Evolutionary conservation across 2,797 vertebrate species (phyloP), one percentile per base, ranked within the genome.

Genomic region (Hemibagrus guttatus): DNA sequence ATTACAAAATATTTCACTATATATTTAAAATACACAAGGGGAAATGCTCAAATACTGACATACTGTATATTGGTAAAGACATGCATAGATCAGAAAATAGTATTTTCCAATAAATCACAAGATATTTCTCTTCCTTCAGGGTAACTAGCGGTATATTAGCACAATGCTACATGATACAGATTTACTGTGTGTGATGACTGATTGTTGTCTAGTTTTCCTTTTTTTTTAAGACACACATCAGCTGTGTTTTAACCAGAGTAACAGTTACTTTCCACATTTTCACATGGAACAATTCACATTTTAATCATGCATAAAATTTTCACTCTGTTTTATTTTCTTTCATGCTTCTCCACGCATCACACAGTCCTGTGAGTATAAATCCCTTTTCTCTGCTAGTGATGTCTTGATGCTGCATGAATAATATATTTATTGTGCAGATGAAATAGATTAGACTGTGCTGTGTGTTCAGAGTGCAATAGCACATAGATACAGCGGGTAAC

Each of bases 391-490:
- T 71, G 68, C 8, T 71, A 31, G 68, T 71, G 68, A 71, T 71
- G 68, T 71, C 5, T 71, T 71, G 68, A 71, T 42, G 35, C 68
- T 71, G 68, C 68, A 69, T 69, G 68, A 69, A 69, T 49, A n/a
- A 64, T 28, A n/a, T 4, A 28, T 64, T n/a, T 28, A 11, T n/a
- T 64, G n/a, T 64, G 1, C 69, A 72, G 69, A 72, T 74, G 42
- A 6, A 49, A 16, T 49, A 49, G 42, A 46, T 46, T 74, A 72
- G 39, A 72, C 69, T 46, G 69, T 46, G 69, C 39, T 42, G 35
- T 64, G 26, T 71, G 35, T 71, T 23, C n/a, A 66, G 19, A 71
- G 35, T 64, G 16, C 46, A 49, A 16, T 69, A 39, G 28, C 66
- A 69, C 66, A 69, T 69, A 69, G 28, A 69, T 69, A 6, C n/a